These are phyloP conservation scores for Ophioninae sp. DNA, from an alignment of 2,888 invertebrate genomes.

Conservation along the genomic window DNA sequence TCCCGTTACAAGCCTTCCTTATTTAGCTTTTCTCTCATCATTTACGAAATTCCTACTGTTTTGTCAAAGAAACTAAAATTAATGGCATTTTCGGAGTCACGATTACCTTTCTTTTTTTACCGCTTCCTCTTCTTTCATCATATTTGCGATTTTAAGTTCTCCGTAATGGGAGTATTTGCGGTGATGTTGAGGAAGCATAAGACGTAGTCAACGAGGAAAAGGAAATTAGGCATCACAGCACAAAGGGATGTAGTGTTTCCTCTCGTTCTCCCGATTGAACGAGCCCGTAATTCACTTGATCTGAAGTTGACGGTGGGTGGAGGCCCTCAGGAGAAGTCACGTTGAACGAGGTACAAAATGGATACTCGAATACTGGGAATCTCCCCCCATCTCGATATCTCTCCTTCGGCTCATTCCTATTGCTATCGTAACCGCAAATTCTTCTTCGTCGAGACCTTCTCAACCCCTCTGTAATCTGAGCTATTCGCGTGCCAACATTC, in stretches of 20 bases:
- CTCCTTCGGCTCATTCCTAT: conserved; percentile 31
- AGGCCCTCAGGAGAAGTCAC: not conserved
- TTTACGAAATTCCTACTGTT: not conserved
- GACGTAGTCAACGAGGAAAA: not conserved
- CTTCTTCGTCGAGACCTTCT: not conserved
- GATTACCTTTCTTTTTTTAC: not conserved
- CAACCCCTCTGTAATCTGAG: not conserved
- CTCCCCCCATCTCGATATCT: conserved; percentile 37
- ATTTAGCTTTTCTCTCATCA: not conserved
- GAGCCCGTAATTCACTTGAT: not conserved
- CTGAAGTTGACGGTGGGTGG: not conserved
- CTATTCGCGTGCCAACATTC: not conserved
- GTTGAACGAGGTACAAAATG: conserved; percentile 24
- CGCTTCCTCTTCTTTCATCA: not conserved
- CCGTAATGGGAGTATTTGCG: not conserved
- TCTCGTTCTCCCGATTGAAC: not conserved
- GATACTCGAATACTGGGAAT: conserved; percentile 36
- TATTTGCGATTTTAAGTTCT: not conserved
- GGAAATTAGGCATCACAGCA: not conserved
- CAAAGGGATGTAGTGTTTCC: not conserved
- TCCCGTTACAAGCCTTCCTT: not conserved
- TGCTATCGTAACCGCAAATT: conserved; percentile 14
- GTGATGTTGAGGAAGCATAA: not conserved
- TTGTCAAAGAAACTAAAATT: not conserved
- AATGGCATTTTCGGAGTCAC: not conserved